Evolutionary conservation across 2,888 invertebrate genomes (phyloP).

Genomic region (Scrobipalpa costella): DNA sequence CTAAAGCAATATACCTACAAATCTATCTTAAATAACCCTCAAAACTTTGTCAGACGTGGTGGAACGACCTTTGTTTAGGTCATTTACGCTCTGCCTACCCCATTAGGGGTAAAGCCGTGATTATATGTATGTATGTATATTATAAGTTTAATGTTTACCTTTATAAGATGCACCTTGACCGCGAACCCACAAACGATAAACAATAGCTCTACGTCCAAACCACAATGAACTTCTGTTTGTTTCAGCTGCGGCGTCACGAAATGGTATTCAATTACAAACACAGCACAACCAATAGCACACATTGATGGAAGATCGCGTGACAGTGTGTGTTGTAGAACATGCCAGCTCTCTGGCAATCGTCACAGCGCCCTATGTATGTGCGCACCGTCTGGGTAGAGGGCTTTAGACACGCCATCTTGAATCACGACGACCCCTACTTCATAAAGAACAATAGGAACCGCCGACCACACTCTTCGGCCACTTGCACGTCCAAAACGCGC

Average conservation of each 20-base stretch:
- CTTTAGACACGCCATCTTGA: slow-evolving; percentile 85
- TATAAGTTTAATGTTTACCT: no score
- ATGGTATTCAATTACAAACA: slow-evolving; percentile 62
- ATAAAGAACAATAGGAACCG: slow-evolving; percentile 51
- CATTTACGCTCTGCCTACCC: no score
- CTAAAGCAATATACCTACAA: no score
- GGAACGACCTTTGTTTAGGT: no score
- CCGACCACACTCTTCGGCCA: slow-evolving; percentile 65
- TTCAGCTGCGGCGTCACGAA: slow-evolving; percentile 38
- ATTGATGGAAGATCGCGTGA: slow-evolving; percentile 57
- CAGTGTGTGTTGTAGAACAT: slow-evolving; percentile 60
- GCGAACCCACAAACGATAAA: neutral
- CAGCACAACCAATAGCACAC: slow-evolving; percentile 47
- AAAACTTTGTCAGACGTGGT: no score
- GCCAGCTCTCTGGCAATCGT: slow-evolving; percentile 83
- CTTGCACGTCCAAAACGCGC: slow-evolving; percentile 39
- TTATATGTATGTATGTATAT: no score
- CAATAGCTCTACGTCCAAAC: neutral
- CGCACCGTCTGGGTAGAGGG: slow-evolving; percentile 87
- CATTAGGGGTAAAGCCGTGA: no score
- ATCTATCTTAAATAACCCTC: no score
- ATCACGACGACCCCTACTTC: slow-evolving; percentile 81
- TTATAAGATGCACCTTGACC: neutral
- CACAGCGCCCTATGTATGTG: slow-evolving; percentile 82
- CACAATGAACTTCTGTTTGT: slow-evolving; percentile 35